These are phyloP conservation scores for Vanessa cardui DNA, from an alignment of 2,888 invertebrate species.

Conservation along the genomic window DNA sequence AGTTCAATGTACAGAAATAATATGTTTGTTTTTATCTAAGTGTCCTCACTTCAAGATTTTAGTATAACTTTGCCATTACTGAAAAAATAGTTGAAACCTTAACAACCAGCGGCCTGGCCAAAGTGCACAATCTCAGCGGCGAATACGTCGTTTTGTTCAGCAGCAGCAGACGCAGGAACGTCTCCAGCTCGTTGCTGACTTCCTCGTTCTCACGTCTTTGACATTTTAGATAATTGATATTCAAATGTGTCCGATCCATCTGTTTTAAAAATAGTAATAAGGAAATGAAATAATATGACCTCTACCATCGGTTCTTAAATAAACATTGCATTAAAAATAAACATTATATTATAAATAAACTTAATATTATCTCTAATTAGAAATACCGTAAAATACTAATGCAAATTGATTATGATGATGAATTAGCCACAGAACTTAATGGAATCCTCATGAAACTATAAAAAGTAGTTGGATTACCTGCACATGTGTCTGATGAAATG, in stretches of 20 bases:
- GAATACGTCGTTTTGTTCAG: slow-evolving; percentile 1
- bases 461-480: not conserved
- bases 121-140: not conserved
- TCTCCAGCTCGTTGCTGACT: slow-evolving; percentile 8
- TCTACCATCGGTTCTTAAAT: too few species aligned
- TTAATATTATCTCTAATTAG: too few species aligned
- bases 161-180: not conserved
- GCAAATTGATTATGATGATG: too few species aligned
- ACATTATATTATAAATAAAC: too few species aligned
- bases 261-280: not conserved
- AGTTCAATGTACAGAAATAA: too few species aligned
- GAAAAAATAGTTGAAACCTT: not conserved
- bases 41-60: too few species aligned
- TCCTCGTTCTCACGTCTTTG: not conserved
- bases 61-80: too few species aligned
- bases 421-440: too few species aligned
- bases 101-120: not conserved
- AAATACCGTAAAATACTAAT: too few species aligned
- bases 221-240: not conserved
- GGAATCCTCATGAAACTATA: not conserved
- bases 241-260: not conserved
- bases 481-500: slow-evolving; percentile 5
- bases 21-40: too few species aligned
- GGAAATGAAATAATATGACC: too few species aligned
- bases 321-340: too few species aligned